Conservation (phyloP, 2,888 invertebrate genomes). For the Eupithecia inturbata region DNA sequence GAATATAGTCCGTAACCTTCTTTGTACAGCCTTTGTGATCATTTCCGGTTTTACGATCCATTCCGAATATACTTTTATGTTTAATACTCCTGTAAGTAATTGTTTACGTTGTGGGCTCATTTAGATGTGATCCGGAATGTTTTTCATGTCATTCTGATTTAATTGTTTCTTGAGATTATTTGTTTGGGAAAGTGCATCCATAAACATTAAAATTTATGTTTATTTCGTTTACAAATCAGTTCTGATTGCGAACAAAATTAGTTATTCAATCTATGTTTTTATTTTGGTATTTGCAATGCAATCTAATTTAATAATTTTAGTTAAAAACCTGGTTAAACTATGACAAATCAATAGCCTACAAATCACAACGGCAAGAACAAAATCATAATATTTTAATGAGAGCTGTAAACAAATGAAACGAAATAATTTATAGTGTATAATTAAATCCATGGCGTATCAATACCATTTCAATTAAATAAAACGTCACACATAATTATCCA, state of each 20-base stretch:
- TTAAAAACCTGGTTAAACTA: not conserved
- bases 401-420: not conserved
- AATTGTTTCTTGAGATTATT: not conserved
- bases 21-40: conserved; percentile 48
- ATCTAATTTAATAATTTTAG: no score
- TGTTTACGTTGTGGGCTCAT: conserved; percentile 43
- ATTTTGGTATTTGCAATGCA: not conserved
- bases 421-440: not conserved
- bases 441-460: conserved; percentile 9
- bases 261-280: not conserved
- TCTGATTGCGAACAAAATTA: not conserved
- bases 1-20: conserved; percentile 40
- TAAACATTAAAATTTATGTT: not conserved
- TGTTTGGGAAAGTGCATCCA: not conserved
- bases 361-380: not conserved
- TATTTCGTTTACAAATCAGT: not conserved
- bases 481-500: conserved; percentile 14
- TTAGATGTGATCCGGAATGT: conserved; percentile 37
- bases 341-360: not conserved
- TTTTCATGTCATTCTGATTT: conserved; percentile 4
- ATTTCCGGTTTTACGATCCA: conserved; percentile 49
- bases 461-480: conserved; percentile 16
- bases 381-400: not conserved
- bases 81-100: conserved; percentile 55
- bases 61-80: conserved; percentile 55